phyloP scores from a whole-genome alignment of 2,113 vertebrate genomes.

The Varanus komodoensis region DNA sequence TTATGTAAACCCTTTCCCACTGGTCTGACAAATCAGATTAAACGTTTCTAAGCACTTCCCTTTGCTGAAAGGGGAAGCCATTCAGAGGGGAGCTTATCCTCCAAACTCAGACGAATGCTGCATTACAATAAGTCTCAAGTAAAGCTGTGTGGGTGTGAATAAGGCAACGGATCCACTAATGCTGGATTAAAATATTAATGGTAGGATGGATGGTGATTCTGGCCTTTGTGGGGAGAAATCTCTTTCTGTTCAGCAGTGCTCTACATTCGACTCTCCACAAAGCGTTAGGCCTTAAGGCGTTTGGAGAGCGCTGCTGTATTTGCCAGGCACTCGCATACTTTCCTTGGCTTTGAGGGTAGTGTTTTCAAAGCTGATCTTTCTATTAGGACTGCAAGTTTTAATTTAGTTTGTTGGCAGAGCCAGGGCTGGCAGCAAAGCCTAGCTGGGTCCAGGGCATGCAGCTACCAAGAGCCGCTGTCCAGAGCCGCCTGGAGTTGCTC shows the following conservation, averaged over 20 bases:
- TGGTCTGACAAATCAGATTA: conserved; percentile 55
- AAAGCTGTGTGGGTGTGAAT: conserved; percentile 11
- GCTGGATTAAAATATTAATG: conserved; percentile 19
- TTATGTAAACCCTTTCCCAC: conserved; percentile 50
- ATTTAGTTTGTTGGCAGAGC: neutral
- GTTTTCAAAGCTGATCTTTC: neutral
- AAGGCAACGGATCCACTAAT: neutral
- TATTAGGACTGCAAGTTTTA: neutral
- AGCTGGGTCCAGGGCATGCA: no score
- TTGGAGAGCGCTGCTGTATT: neutral
- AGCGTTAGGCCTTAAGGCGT: neutral
- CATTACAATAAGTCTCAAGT: conserved; percentile 30
- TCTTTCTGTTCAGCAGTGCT: neutral
- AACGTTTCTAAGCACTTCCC: conserved; percentile 45
- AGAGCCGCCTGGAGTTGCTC: no score
- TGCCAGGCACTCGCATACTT: neutral
- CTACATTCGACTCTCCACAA: neutral
- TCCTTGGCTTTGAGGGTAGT: neutral
- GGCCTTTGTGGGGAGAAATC: neutral
- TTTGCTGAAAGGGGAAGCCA: conserved; percentile 33
- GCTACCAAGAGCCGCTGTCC: no score
- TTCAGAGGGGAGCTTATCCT: conserved; percentile 16
- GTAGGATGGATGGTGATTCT: neutral
- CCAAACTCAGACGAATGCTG: conserved; percentile 4
- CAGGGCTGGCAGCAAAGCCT: neutral